Conservation (phyloP, 2,888 invertebrate species). For the Idaea biselata region DNA sequence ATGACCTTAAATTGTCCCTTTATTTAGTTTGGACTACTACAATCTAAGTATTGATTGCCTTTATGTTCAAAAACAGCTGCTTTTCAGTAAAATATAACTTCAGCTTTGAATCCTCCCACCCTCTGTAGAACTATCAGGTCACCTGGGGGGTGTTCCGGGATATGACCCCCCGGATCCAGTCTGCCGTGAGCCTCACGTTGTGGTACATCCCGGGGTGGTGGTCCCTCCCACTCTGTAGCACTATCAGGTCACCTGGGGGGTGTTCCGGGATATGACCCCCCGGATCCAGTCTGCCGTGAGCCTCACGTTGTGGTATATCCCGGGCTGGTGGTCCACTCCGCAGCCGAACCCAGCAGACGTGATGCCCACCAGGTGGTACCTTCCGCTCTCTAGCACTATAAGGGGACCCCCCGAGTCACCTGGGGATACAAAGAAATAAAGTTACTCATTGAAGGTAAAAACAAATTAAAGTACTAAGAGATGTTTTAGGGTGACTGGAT, state of each 20-base stretch:
- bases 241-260: too few relatives aligned
- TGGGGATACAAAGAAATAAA: constrained; percentile 38
- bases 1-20: too few relatives aligned
- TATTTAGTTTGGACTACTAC: too few relatives aligned
- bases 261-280: constrained; percentile 62
- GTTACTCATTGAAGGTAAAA: too few relatives aligned
- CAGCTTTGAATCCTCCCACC: too few relatives aligned
- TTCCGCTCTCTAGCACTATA: constrained; percentile 84
- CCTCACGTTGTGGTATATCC: constrained; percentile 91
- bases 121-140: too few relatives aligned
- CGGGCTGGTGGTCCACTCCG: constrained; percentile 91
- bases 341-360: constrained; percentile 93
- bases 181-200: constrained; percentile 85
- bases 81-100: too few relatives aligned
- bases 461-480: too few relatives aligned
- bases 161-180: constrained; percentile 84
- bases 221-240: constrained; percentile 50
- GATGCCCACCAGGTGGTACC: constrained; percentile 89
- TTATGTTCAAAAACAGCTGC: too few relatives aligned
- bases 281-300: constrained; percentile 86
- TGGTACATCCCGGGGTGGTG: constrained; percentile 94
- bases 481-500: too few relatives aligned
- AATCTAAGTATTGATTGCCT: too few relatives aligned
- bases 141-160: constrained; percentile 15
- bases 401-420: constrained; percentile 91